These are phyloP conservation scores for Mesocricetus auratus DNA, from an alignment of 2,113 vertebrate genomes.

Conservation along the genomic window DNA sequence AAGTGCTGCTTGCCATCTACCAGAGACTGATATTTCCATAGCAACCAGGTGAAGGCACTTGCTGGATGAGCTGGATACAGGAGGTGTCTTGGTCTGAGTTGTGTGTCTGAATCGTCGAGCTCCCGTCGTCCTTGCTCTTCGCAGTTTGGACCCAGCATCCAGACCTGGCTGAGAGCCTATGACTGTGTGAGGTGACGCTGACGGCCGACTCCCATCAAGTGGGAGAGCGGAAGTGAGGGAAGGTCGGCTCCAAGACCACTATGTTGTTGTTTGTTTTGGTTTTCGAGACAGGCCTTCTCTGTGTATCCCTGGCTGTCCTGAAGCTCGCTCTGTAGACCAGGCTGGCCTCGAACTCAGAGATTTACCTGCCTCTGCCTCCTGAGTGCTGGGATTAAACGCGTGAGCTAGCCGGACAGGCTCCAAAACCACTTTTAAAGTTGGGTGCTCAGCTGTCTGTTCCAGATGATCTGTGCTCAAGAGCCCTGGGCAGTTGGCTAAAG, in stretches of 20 bases:
- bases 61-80: conserved; percentile 52
- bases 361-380: not conserved
- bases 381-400: not conserved
- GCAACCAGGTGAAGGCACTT: conserved; percentile 79
- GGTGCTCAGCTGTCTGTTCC: conserved; percentile 57
- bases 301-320: not conserved
- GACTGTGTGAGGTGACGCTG: conserved; percentile 18
- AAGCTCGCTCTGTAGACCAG: not conserved
- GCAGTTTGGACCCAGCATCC: not conserved
- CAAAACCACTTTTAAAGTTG: conserved; percentile 48
- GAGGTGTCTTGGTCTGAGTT: conserved; percentile 62
- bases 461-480: conserved; percentile 69
- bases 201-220: not conserved
- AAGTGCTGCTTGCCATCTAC: conserved; percentile 68
- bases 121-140: not conserved
- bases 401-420: not conserved
- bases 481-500: conserved; percentile 66
- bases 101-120: conserved; percentile 32
- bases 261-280: not conserved
- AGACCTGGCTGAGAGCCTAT: conserved; percentile 16
- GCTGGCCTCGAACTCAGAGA: not conserved
- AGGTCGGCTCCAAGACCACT: not conserved
- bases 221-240: conserved; percentile 19
- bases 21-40: conserved; percentile 76
- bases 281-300: not conserved